Percentiles rank a stretch among this genome's conserved stretches.
Evolutionary conservation across 2,113 vertebrate species (phyloP).

Genomic region (Paramormyrops kingsleyae): DNA sequence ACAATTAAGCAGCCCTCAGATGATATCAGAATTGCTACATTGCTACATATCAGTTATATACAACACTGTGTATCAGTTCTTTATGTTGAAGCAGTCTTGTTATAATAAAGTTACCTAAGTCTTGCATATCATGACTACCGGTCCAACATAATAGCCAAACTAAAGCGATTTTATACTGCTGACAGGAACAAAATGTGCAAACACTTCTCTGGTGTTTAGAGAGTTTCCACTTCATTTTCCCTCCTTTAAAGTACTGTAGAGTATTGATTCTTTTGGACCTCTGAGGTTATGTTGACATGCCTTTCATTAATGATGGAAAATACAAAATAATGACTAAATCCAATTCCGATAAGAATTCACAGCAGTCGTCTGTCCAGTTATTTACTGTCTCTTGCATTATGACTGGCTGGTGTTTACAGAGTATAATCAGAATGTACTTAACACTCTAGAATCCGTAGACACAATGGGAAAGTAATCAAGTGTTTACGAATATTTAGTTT

Average conservation of each 20-base stretch:
- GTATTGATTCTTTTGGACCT: background rate
- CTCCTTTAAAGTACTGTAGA: background rate
- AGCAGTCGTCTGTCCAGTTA: background rate
- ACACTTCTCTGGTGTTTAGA: background rate
- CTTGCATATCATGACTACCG: background rate
- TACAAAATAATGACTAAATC: background rate
- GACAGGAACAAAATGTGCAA: background rate
- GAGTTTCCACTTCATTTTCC: background rate
- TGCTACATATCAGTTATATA: background rate
- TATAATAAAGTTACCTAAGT: background rate
- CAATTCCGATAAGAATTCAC: background rate
- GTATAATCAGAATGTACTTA: background rate
- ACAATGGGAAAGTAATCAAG: background rate
- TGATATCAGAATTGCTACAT: background rate
- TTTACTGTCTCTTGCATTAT: background rate
- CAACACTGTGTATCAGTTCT: background rate
- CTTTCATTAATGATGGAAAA: constrained; percentile 9
- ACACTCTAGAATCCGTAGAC: background rate
- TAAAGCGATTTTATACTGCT: background rate
- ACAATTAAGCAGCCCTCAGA: background rate
- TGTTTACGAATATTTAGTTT: background rate
- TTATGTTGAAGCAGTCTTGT: background rate
- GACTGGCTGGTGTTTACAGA: background rate
- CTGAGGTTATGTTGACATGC: background rate
- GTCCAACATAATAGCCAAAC: background rate